Conservation (phyloP, 2,113 vertebrate species). For the Mellivora capensis region DNA sequence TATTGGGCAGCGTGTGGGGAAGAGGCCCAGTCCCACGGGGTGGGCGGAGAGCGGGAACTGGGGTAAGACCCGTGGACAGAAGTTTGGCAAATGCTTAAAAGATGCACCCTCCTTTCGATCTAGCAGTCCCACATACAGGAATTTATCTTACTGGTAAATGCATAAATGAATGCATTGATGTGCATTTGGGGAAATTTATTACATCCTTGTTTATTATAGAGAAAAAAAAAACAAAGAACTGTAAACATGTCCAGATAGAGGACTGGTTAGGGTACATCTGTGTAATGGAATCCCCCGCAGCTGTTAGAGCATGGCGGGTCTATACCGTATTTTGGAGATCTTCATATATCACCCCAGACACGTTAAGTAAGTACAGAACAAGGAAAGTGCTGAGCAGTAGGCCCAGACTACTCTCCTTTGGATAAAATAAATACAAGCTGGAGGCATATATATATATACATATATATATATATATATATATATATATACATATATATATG, state of each 20-base stretch:
- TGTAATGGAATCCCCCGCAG: neutral
- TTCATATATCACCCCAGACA: neutral
- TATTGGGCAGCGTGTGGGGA: neutral
- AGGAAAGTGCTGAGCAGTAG: neutral
- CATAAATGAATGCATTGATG: neutral
- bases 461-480: neutral
- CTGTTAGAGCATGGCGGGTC: neutral
- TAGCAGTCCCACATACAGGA: neutral
- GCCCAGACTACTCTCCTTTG: neutral
- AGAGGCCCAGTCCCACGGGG: neutral
- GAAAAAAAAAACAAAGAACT: neutral
- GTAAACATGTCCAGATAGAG: neutral
- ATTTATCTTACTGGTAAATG: neutral
- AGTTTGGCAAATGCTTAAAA: neutral
- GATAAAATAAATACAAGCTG: neutral
- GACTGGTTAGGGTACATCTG: neutral
- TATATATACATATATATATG: neutral
- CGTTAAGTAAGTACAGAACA: neutral
- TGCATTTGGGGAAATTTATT: neutral
- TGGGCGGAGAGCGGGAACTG: neutral
- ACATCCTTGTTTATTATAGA: neutral
- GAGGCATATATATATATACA: neutral
- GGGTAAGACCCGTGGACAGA: neutral
- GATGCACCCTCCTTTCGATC: neutral
- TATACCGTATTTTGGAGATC: neutral